A percentile compares a stretch with the other conserved stretches of the same genome.
phyloP scores from a whole-genome alignment of 64 coral and sea anemone genomes.

The Trachythela sp. region DNA sequence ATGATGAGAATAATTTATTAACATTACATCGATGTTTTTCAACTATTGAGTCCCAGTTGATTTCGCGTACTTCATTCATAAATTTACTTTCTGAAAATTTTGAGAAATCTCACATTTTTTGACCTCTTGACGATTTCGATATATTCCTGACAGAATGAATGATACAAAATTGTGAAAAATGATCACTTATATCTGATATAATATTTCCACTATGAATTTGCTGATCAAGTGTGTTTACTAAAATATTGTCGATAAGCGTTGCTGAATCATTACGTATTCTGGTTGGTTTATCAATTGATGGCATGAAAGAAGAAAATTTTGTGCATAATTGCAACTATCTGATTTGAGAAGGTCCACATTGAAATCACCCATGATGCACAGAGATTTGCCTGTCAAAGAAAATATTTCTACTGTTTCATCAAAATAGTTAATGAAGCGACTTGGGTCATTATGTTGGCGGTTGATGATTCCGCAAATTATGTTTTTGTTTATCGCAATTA shows the following conservation, averaged over 20 bases:
- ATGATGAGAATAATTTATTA: conserved; percentile 30
- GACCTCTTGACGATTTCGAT: neutral
- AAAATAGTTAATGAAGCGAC: conserved; percentile 24
- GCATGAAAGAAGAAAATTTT: conserved; percentile 37
- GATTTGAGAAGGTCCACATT: conserved; percentile 42
- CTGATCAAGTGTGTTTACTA: conserved; percentile 19
- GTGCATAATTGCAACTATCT: conserved; percentile 3
- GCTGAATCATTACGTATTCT: conserved; percentile 14
- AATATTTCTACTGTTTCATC: conserved; percentile 9
- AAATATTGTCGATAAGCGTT: conserved; percentile 32
- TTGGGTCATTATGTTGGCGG: conserved; percentile 30
- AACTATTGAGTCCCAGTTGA: neutral
- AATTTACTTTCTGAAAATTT: conserved; percentile 19
- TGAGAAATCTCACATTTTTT: conserved; percentile 15
- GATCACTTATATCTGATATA: conserved; percentile 36
- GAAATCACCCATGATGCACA: conserved; percentile 32
- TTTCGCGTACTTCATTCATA: neutral
- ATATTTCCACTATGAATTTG: conserved; percentile 37
- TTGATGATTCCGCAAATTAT: neutral
- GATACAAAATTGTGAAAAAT: conserved; percentile 39
- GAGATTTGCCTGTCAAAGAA: neutral
- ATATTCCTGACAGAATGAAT: neutral
- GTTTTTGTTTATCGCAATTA: neutral
- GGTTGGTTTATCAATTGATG: conserved; percentile 45
- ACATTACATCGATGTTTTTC: neutral